Evolutionary conservation across 1,140 invertebrate genomes (phyloP).

Genomic region (Bombus waltoni): DNA sequence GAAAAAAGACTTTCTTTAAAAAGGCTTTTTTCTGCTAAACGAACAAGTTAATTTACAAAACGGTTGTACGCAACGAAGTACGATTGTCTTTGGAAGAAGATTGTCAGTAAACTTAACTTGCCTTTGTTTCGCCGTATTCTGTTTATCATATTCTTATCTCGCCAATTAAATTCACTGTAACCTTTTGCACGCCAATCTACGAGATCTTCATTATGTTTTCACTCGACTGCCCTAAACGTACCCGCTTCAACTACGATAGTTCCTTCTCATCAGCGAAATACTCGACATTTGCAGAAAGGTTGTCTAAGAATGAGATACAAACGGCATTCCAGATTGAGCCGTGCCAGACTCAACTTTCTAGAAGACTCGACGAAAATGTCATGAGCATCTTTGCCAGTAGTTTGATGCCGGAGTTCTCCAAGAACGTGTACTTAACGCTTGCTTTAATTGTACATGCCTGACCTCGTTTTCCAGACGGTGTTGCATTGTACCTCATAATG

Average conservation of each 20-base stretch:
- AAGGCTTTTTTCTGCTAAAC: no score
- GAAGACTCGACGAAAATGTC: constrained; percentile 7
- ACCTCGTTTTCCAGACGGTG: constrained; percentile 11
- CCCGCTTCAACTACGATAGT: neutral
- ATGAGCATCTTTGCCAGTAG: neutral
- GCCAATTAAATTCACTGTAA: neutral
- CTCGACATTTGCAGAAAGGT: neutral
- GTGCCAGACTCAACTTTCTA: neutral
- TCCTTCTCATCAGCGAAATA: neutral
- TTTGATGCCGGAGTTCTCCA: neutral
- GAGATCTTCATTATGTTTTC: neutral
- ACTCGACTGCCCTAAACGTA: neutral
- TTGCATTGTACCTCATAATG: constrained; percentile 23
- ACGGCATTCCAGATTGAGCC: neutral
- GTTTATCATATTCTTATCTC: neutral
- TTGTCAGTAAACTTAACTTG: neutral
- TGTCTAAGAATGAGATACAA: constrained; percentile 8
- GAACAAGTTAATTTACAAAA: neutral
- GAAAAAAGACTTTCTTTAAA: no score
- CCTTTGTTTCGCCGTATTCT: neutral
- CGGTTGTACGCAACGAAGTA: neutral
- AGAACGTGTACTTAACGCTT: neutral
- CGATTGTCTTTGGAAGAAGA: neutral
- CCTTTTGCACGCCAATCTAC: neutral
- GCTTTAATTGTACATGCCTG: constrained; percentile 18